phyloP scores from a whole-genome alignment of 2,888 invertebrate genomes.

The Acrocera orbiculus region DNA sequence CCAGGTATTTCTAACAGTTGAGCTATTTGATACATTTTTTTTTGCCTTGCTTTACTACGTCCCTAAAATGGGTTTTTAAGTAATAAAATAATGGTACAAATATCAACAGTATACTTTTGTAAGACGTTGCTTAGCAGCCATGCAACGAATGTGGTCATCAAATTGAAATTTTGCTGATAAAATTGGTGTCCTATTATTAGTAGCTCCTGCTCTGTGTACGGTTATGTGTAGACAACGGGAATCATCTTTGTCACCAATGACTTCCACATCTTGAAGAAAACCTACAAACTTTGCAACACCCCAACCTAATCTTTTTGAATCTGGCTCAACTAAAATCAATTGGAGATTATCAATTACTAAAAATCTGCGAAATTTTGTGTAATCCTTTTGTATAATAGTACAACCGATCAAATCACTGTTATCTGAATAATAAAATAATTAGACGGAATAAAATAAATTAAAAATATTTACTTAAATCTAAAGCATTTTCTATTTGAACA shows the following conservation, averaged over 20 bases:
- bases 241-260: conserved; percentile 90
- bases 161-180: conserved; percentile 87
- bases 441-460: too few relatives aligned
- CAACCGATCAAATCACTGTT: conserved; percentile 96
- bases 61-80: conserved; percentile 37
- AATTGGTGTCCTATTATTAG: conserved; percentile 56
- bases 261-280: conserved; percentile 87
- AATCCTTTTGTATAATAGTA: conserved; percentile 79
- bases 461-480: conserved; percentile 91
- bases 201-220: conserved; percentile 59
- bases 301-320: conserved; percentile 87
- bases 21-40: conserved; percentile 93
- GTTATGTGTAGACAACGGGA: conserved; percentile 88
- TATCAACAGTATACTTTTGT: too few relatives aligned
- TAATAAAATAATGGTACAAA: neutral
- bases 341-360: conserved; percentile 91
- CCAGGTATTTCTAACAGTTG: conserved; percentile 68
- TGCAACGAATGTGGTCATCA: conserved; percentile 96
- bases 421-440: conserved; percentile 43
- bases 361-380: conserved; percentile 79
- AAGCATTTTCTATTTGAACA: conserved; percentile 82
- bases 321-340: conserved; percentile 93
- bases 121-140: conserved; percentile 89
- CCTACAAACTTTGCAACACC: conserved; percentile 95
- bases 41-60: conserved; percentile 82